Evolutionary conservation across 2,797 vertebrate species (phyloP).

Genomic region (Paratrypauchen microcephalus): DNA sequence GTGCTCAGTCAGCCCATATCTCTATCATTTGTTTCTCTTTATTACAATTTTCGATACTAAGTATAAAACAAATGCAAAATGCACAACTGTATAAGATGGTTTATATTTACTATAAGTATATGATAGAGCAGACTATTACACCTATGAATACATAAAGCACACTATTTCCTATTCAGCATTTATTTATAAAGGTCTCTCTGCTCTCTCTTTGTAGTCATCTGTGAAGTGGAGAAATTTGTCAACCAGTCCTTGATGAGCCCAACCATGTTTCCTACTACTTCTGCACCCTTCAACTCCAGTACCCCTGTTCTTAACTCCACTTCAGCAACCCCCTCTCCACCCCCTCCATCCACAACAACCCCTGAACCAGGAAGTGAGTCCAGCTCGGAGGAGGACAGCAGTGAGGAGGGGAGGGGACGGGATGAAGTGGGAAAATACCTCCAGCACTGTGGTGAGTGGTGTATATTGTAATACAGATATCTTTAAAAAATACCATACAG

Average conservation of each 20-base stretch:
- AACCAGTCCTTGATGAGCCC: neutral
- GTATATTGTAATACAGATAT: too few relatives aligned
- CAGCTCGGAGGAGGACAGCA: neutral
- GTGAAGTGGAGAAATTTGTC: conserved; percentile 5
- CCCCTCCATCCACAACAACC: neutral
- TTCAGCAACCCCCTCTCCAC: neutral
- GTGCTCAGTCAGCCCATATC: too few relatives aligned
- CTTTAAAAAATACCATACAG: too few relatives aligned
- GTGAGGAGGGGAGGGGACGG: neutral
- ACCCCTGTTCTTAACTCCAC: neutral
- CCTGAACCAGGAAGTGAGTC: neutral
- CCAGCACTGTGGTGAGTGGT: neutral
- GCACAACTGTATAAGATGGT: too few relatives aligned
- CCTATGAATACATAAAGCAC: neutral
- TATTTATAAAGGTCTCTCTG: neutral
- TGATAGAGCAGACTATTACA: neutral
- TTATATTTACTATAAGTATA: neutral
- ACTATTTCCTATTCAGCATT: neutral
- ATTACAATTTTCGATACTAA: too few relatives aligned
- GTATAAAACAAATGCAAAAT: too few relatives aligned
- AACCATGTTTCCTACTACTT: neutral
- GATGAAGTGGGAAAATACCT: neutral
- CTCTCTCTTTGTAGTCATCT: neutral
- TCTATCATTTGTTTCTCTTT: too few relatives aligned
- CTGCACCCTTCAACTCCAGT: neutral